Percentiles rank a stretch among this genome's conserved stretches.
These are phyloP conservation scores for Sylvia atricapilla DNA, from an alignment of 2,113 vertebrate genomes.

Conservation along the genomic window DNA sequence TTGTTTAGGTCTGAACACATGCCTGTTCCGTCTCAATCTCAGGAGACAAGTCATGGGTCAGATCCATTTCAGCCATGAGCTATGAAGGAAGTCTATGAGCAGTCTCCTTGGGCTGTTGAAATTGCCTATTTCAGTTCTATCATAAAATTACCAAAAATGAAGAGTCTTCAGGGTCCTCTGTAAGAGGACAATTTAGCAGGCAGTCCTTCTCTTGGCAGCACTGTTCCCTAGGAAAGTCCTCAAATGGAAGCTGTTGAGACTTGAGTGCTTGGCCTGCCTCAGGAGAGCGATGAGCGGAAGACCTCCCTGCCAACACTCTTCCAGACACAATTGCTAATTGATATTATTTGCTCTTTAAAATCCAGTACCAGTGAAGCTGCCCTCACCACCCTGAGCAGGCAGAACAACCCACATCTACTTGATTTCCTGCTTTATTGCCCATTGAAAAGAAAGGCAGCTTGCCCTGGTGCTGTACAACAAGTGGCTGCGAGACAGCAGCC, in stretches of 20 bases:
- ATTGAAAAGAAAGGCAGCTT: constrained; percentile 65
- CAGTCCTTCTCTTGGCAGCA: background rate
- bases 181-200: background rate
- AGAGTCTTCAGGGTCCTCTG: background rate
- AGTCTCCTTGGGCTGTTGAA: background rate
- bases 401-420: constrained; percentile 59
- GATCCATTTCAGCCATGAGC: background rate
- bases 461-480: constrained; percentile 37
- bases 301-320: constrained; percentile 25
- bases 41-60: background rate
- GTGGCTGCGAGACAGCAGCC: constrained; percentile 59
- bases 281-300: background rate
- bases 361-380: constrained; percentile 36
- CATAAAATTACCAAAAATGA: constrained; percentile 41
- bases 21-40: background rate
- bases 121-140: background rate
- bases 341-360: constrained; percentile 60
- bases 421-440: constrained; percentile 63
- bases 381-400: constrained; percentile 28
- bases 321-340: constrained; percentile 35
- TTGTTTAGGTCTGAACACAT: background rate
- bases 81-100: background rate
- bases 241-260: constrained; percentile 6
- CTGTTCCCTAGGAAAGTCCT: background rate
- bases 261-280: constrained; percentile 16